Evolutionary conservation across 2,888 invertebrate species (phyloP).

Genomic region (Geotrupes spiniger): DNA sequence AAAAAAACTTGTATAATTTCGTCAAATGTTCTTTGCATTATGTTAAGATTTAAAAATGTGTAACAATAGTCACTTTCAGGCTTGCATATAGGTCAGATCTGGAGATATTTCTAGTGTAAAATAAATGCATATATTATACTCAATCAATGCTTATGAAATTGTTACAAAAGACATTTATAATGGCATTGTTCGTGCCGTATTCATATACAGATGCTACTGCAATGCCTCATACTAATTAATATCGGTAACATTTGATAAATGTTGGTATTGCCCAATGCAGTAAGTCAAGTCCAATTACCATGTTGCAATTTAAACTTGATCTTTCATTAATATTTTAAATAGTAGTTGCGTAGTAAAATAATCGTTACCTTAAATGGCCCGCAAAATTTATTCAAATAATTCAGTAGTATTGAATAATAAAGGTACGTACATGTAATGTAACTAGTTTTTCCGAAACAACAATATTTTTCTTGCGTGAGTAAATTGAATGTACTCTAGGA

Average conservation of each 20-base stretch:
- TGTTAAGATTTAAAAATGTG: conserved; percentile 3
- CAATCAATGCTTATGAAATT: conserved; percentile 3
- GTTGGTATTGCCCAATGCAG: conserved; percentile 1
- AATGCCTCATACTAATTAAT: not conserved
- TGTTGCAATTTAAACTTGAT: no score
- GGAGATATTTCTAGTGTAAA: conserved; percentile 1
- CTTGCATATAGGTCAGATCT: conserved; percentile 5
- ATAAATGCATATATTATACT: not conserved
- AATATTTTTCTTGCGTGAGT: no score
- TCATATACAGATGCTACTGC: not conserved
- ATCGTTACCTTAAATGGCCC: no score
- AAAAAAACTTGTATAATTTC: conserved; percentile 7
- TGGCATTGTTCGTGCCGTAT: not conserved
- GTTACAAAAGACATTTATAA: not conserved
- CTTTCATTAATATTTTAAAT: not conserved
- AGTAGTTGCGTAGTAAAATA: no score
- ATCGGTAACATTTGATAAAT: conserved; percentile 5
- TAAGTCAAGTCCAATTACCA: not conserved
- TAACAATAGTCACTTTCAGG: conserved; percentile 1
- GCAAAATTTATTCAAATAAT: no score
- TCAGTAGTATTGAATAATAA: no score
- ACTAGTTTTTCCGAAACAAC: no score
- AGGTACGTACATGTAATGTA: no score
- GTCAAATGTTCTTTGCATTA: not conserved
- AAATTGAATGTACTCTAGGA: no score